Evolutionary conservation across 1,140 invertebrate species (phyloP).

Genomic region (Drosophila hydei): DNA sequence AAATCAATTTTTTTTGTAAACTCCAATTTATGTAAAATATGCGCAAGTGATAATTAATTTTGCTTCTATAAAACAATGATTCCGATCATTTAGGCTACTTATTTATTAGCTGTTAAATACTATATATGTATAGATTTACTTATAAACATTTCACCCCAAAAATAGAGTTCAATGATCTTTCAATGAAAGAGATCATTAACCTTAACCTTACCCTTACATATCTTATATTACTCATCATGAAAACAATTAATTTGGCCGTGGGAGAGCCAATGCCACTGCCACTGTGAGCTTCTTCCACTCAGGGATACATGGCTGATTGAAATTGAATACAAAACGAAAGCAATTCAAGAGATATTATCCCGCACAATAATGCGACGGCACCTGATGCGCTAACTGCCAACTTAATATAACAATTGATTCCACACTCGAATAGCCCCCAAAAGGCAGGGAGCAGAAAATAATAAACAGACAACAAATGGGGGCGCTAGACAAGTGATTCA

Average conservation of each 20-base stretch:
- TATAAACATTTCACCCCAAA: background rate
- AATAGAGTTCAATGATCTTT: constrained; percentile 51
- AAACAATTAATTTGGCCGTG: constrained; percentile 54
- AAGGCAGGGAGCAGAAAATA: background rate
- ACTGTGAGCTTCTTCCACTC: constrained; percentile 59
- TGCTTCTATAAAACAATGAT: too few species aligned
- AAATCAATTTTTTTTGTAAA: too few species aligned
- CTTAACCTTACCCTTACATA: constrained; percentile 44
- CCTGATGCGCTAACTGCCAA: constrained; percentile 66
- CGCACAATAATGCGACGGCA: constrained; percentile 58
- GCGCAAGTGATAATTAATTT: too few species aligned
- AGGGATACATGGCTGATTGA: constrained; percentile 74
- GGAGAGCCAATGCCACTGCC: constrained; percentile 37
- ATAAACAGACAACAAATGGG: constrained; percentile 9
- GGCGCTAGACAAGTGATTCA: constrained; percentile 42
- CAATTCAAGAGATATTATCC: constrained; percentile 58
- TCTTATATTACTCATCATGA: constrained; percentile 29
- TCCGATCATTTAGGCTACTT: too few species aligned
- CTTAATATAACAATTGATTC: constrained; percentile 58
- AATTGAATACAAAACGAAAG: constrained; percentile 57
- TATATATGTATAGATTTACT: too few species aligned
- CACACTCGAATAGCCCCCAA: constrained; percentile 22
- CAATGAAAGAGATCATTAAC: constrained; percentile 54
- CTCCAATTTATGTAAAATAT: too few species aligned
- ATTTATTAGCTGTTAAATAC: too few species aligned